Evolutionary conservation across 2,888 invertebrate species (phyloP).

Genomic region (Lochmaea capreae): DNA sequence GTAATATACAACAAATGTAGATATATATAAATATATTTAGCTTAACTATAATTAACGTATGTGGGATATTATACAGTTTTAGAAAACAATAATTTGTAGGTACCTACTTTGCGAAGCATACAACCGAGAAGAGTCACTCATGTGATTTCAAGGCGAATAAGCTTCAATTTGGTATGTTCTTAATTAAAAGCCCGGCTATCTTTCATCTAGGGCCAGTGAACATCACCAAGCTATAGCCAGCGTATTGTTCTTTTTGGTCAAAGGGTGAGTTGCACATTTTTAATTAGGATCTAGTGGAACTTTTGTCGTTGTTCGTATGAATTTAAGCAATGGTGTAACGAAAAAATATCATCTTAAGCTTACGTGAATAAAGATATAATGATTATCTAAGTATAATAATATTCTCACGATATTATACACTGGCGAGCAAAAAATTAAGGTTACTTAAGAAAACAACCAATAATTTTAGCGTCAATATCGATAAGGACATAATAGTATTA

Average conservation of each 20-base stretch:
- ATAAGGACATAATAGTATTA: no score
- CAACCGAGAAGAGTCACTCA: conserved; percentile 45
- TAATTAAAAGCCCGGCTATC: conserved; percentile 62
- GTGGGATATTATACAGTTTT: neutral
- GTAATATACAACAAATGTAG: no score
- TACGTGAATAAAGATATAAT: neutral
- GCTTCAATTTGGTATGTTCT: conserved; percentile 52
- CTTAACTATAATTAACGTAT: neutral
- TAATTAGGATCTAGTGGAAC: conserved; percentile 59
- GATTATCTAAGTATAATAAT: no score
- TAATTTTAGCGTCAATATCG: no score
- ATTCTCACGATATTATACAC: no score
- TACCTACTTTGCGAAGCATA: conserved; percentile 12
- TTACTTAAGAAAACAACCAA: no score
- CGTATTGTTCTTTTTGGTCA: conserved; percentile 57
- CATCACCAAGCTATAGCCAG: conserved; percentile 46
- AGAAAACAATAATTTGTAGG: neutral
- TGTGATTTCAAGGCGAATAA: conserved; percentile 53
- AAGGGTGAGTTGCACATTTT: conserved; percentile 57
- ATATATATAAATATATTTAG: neutral
- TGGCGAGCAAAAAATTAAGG: no score
- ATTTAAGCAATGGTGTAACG: neutral
- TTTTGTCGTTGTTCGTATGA: conserved; percentile 9
- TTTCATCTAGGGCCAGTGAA: conserved; percentile 59
- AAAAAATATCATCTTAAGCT: neutral